Base-by-base conservation (phyloP, 2,888 invertebrate species). In the Trichopria drosophilae region DNA sequence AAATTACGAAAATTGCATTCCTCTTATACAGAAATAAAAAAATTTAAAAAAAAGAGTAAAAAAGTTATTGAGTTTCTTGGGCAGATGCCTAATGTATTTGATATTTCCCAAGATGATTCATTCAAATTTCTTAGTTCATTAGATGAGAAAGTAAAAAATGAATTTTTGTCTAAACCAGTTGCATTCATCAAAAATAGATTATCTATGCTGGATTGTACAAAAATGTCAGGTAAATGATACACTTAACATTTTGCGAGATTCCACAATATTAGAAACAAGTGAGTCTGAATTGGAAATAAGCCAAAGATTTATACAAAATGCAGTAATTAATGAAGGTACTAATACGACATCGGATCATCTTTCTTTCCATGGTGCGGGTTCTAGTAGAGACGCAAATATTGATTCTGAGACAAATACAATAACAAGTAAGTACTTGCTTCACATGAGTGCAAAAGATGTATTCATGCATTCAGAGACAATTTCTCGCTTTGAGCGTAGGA, bases 271-370 rank as follows among this genome's bases (percentile, higher is more conserved):
- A 41, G 6, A 41, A 28, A 6, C 13, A 28, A n/a, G 19, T 41
- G 28, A 41, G 28, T 7, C 19, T 9, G 13, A 41, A 18, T 4
- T 18, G 28, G 19, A 41, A 28, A 19, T 41, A 6, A 41, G 41
- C 4, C 28, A 41, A 28, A 41, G 4, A 41, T 41, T 41, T 9
- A 41, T 12, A 19, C 41, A 41, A 41, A 41, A 41, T 18, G 3
- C n/a, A 41, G 4, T 18, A 3, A n/a, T 3, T 28, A 5, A n/a
- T n/a, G 39, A 39, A 39, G 39, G n/a, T n/a, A n/a, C n/a, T n/a
- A n/a, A n/a, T n/a, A n/a, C n/a, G n/a, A n/a, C n/a, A n/a, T n/a
- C n/a, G n/a, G n/a, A n/a, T n/a, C n/a, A n/a, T n/a, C n/a, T n/a
- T n/a, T n/a, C n/a, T n/a, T n/a, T n/a, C n/a, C n/a, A n/a, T n/a